These are phyloP conservation scores for Myotis davidii DNA, from an alignment of 2,113 vertebrate species.

Conservation along the genomic window DNA sequence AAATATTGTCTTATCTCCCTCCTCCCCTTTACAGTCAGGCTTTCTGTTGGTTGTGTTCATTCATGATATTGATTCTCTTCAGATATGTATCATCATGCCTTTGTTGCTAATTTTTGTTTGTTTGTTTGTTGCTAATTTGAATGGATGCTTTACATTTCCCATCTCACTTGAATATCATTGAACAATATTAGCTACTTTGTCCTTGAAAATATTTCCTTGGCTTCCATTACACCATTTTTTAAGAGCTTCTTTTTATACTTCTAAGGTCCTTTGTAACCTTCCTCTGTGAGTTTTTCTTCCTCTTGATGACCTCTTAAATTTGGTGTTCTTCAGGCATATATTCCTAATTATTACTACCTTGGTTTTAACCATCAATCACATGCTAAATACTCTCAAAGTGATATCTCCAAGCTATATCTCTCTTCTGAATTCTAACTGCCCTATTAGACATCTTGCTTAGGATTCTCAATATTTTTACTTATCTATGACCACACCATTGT, in stretches of 20 bases:
- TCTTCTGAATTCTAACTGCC: background rate
- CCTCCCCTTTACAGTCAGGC: background rate
- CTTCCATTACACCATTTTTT: background rate
- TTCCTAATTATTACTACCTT: background rate
- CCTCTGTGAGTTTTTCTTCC: background rate
- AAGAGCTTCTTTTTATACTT: background rate
- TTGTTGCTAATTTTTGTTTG: background rate
- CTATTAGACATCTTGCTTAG: background rate
- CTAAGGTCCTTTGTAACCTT: background rate
- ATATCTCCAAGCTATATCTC: background rate
- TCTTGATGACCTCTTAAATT: background rate
- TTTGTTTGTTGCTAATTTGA: background rate
- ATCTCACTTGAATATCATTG: background rate
- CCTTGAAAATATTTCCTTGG: background rate
- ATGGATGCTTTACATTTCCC: background rate
- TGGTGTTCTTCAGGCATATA: background rate
- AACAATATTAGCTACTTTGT: background rate
- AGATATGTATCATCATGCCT: background rate
- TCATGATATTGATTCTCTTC: background rate
- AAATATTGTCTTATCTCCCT: background rate
- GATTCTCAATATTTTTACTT: background rate
- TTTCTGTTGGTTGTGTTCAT: background rate
- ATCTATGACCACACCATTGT: background rate
- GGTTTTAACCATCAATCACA: background rate
- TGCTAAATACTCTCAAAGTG: background rate